These are phyloP conservation scores for Craterocephalus amniculus DNA, from an alignment of 2,797 vertebrate species.

Conservation along the genomic window DNA sequence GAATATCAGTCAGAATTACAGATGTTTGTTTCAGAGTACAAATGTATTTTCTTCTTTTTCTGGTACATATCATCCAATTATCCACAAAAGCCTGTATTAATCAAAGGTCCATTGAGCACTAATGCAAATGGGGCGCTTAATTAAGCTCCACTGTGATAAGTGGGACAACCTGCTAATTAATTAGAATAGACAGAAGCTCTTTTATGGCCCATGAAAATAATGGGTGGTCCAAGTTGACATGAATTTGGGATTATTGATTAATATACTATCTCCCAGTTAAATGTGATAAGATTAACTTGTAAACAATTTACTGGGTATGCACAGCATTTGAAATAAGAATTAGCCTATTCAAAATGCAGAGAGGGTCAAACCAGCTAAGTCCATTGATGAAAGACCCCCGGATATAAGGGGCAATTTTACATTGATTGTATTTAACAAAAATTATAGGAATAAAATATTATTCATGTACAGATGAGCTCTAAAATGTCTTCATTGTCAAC, in stretches of 20 bases:
- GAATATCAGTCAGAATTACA: slow-evolving; percentile 50
- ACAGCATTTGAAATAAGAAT: slow-evolving; percentile 16
- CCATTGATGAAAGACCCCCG: slow-evolving; percentile 31
- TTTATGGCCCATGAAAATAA: slow-evolving; percentile 55
- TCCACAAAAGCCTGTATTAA: slow-evolving; percentile 72
- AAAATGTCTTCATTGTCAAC: background rate
- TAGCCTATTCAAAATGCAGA: slow-evolving; percentile 6
- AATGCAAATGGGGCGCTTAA: slow-evolving; percentile 77
- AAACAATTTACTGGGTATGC: slow-evolving; percentile 32
- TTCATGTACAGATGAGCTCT: slow-evolving; percentile 4
- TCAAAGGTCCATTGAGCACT: slow-evolving; percentile 67
- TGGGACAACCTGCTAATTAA: slow-evolving; percentile 79
- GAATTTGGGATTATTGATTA: slow-evolving; percentile 60
- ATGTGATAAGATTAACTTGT: slow-evolving; percentile 45
- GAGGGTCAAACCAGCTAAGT: slow-evolving; percentile 29
- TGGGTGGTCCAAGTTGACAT: slow-evolving; percentile 45
- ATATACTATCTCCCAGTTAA: slow-evolving; percentile 28
- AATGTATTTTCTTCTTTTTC: slow-evolving; percentile 50
- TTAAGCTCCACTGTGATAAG: slow-evolving; percentile 75
- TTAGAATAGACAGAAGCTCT: slow-evolving; percentile 70
- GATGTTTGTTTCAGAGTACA: slow-evolving; percentile 47
- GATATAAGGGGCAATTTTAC: slow-evolving; percentile 34
- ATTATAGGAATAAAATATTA: slow-evolving; percentile 26
- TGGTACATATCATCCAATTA: slow-evolving; percentile 67
- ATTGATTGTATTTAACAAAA: slow-evolving; percentile 50